Evolutionary conservation across 2,797 vertebrate genomes (phyloP), one percentile per base, ranked within the genome.

Genomic region (Anabacerthia variegaticeps): DNA sequence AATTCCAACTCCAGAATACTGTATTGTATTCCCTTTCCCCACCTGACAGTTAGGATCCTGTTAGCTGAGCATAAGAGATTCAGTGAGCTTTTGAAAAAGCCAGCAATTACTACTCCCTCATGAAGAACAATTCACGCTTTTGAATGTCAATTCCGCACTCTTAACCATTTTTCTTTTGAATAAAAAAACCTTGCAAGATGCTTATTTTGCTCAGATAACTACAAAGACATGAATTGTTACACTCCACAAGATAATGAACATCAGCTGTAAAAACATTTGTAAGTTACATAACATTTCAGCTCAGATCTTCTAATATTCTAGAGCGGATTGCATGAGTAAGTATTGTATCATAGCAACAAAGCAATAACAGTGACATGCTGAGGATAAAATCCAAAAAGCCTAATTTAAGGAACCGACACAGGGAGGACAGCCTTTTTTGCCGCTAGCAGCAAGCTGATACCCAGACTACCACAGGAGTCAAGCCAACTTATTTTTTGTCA

Each of bases 261-360:
- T 90, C 93, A 95, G 95, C 91, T 95, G 96, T 93, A 88, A 94
- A 94, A 97, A 94, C 93, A 95, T 84, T 92, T n/a, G 85, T 94
- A 93, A 96, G 88, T 96, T 96, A 95, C 49, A 28, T 97, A 95
- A 97, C 95, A 96, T 91, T 91, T 97, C 91, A 97, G 93, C 92
- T 95, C 95, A 75, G 66, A 92, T 91, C 97, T 81, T 90, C 96
- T 96, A 92, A 87, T 87, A 97, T 94, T 96, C 97, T 79, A 91
- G 91, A 94, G 94, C 7, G 10, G 95, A 96, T 92, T 94, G 95
- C 80, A 96, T 94, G 92, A 97, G 93, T 85, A 97, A 95, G 95
- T 68, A n/a, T 46, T 18, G 97, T 97, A 96, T 97, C 98, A 96
- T 97, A 98, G 97, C 98, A 98, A 98, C 98, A 95, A 93, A 93